Evolutionary conservation across 92 coral and sea anemone genomes (phyloP), one percentile per base, ranked within the genome.

Genomic region (Palythoa caribaeorum): DNA sequence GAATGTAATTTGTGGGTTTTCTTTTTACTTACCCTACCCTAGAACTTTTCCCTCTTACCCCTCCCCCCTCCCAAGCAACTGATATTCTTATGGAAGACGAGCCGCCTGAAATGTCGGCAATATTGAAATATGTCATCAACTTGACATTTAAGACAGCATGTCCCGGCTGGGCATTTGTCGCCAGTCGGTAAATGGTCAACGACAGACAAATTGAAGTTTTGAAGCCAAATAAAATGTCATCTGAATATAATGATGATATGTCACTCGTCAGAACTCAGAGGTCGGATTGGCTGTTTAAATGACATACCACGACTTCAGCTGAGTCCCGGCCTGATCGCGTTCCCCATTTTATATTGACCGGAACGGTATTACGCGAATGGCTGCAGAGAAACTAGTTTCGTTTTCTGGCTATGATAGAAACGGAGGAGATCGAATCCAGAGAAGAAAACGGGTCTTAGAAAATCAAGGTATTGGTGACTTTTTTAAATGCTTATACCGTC

Each of bases 271-370:
- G 40, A 63, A 81, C 74, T 12, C 60, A 47, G 60, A 40, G 59
- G 40, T 44, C 63, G 59, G 53, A 77, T 77, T 77, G 86, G 86
- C 86, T 71, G 86, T 20, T 40, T 81, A 81, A 47, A 81, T 81
- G 86, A 81, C 86, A 48, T 76, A 47, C 38, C 40, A 44, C 75
- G 86, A 66, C 86, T 81, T 81, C 44, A 47, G 53, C 60, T 54
- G 84, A 28, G 71, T 38, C 21, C 36, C 28, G 17, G 57, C 66
- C 51, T 21, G 47, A 35, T 69, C 38, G 62, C 86, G 76, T 81
- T 66, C 86, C 76, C 19, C 55, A 17, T 52, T 37, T 74, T 81
- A 81, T 20, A 44, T 81, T 81, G 39, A 81, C 86, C 86, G 74
- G 76, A 81, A 81, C 86, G 51, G 6, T 39, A n/a, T 14, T 14